Evolutionary conservation across 1,140 invertebrate genomes (phyloP).

Genomic region (Ostrea denselamellosa): DNA sequence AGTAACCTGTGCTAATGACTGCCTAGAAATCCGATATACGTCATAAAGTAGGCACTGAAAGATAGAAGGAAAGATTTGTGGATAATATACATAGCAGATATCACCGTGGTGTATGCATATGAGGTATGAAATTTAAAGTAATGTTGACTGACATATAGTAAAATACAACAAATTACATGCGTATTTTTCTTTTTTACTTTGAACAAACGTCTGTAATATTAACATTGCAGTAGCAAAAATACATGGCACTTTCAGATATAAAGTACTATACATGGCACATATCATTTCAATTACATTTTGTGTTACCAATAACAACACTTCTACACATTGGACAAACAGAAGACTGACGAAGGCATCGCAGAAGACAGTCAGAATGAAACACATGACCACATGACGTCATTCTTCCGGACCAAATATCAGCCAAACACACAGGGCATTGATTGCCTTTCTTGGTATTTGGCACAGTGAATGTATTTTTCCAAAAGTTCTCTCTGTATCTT

Average conservation of each 20-base stretch:
- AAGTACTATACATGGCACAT: neutral
- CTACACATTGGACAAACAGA: slow-evolving; percentile 34
- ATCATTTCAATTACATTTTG: neutral
- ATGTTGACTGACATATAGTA: too few relatives aligned
- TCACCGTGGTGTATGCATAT: too few relatives aligned
- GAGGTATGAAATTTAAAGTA: too few relatives aligned
- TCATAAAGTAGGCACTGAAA: too few relatives aligned
- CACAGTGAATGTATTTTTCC: neutral
- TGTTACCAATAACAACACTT: neutral
- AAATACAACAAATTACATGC: neutral
- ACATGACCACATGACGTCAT: slow-evolving; percentile 43
- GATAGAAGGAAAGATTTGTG: too few relatives aligned
- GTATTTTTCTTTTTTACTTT: neutral
- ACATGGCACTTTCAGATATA: neutral
- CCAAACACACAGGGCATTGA: slow-evolving; percentile 13
- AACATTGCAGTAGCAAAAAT: neutral
- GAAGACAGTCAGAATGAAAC: slow-evolving; percentile 35
- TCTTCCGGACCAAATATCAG: neutral
- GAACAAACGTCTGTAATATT: neutral
- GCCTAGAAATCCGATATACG: too few relatives aligned
- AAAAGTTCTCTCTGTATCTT: neutral
- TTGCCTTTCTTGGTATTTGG: neutral
- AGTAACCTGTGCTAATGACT: too few relatives aligned
- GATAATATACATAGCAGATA: too few relatives aligned
- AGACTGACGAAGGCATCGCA: neutral